Evolutionary conservation across 2,113 vertebrate genomes (phyloP), one percentile per base, ranked within the genome.

Genomic region (Opisthocomus hoazin): DNA sequence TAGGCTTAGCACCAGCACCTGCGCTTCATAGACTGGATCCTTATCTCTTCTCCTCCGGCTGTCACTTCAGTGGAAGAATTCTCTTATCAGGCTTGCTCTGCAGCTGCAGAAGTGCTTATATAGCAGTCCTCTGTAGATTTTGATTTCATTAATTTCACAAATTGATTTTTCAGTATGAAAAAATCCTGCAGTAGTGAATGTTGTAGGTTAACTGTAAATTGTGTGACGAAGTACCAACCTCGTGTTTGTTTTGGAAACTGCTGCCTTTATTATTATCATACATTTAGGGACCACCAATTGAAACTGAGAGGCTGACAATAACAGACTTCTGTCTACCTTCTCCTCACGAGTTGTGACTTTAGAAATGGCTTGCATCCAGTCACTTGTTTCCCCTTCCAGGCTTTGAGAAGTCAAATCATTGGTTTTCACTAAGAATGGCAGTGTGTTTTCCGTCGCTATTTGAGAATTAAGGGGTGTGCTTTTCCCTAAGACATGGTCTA

Each of bases 41-140:
- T 93, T 30, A 39, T 78, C 56, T 85, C 45, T 91, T 74, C 41
- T 85, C 22, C 66, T 89, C 50, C 43, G 30, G 26, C 68, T 86
- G 80, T 66, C 21, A 48, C 53, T 96, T 96, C 57, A 85, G 65
- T 64, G 39, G 81, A 91, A 89, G 23, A 87, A 77, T 84, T 70
- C 53, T 78, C 48, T 89, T 74, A 66, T 78, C 48, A 85, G 53
- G 45, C 81, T 87, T 68, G 29, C 81, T 93, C 29, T 84, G 84
- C 87, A 79, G 90, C 77, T 95, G 90, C 74, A 76, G 65, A 93
- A 94, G 30, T 94, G 90, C 88, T 91, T 94, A 48, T 30, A 5
- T 56, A 87, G 87, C 82, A 90, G 36, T 90, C 34, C 18, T 96
- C 65, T 79, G n/a, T 18, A 81, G 70, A 75, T 85, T 85, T 85